These are phyloP conservation scores for Polypedilum pembai DNA, from an alignment of 1,140 invertebrate species.

Conservation along the genomic window DNA sequence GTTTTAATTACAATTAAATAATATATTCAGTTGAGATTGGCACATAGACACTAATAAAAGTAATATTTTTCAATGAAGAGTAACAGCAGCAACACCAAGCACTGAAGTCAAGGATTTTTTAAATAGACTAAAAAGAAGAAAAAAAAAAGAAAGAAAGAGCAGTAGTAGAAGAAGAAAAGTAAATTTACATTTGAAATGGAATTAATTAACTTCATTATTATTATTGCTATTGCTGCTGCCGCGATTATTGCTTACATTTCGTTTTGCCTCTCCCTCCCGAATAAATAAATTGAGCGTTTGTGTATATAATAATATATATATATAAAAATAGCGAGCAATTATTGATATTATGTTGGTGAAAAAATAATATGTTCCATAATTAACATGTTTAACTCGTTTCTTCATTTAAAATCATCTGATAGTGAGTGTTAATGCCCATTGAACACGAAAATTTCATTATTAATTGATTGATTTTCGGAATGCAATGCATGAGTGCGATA, in stretches of 20 bases:
- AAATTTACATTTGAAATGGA: constrained; percentile 19
- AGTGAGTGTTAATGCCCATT: background rate
- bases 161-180: no score
- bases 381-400: constrained; percentile 17
- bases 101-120: background rate
- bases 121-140: background rate
- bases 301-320: background rate
- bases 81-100: background rate
- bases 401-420: background rate
- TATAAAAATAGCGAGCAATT: background rate
- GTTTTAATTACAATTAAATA: no score
- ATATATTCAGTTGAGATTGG: no score
- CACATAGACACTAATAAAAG: no score
- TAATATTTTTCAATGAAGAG: no score
- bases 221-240: background rate
- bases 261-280: no score
- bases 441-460: background rate
- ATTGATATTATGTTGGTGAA: background rate
- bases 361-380: background rate
- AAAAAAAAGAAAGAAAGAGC: constrained; percentile 3
- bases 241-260: background rate
- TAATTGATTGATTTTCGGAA: background rate
- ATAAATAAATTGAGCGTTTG: background rate
- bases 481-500: background rate
- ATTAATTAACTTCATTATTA: constrained; percentile 11